phyloP scores from a whole-genome alignment of 2,888 invertebrate genomes.

The Drosophila colorata region DNA sequence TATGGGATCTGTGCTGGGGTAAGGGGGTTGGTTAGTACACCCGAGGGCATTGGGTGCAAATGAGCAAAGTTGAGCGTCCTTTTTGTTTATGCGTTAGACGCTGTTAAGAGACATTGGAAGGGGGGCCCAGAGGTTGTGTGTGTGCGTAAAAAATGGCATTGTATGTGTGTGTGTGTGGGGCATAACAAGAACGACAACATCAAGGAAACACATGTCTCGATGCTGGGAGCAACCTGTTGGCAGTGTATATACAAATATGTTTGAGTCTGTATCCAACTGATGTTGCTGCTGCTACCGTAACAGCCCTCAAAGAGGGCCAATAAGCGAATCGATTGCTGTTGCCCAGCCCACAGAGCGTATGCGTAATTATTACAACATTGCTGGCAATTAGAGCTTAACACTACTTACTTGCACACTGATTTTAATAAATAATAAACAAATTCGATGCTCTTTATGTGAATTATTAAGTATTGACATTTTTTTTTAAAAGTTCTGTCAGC shows the following conservation, averaged over 20 bases:
- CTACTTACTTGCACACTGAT: neutral
- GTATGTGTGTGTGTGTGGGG: constrained; percentile 16
- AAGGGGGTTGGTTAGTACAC: constrained; percentile 34
- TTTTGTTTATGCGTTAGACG: constrained; percentile 61
- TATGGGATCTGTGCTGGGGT: neutral
- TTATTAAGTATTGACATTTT: neutral
- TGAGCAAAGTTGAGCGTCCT: constrained; percentile 63
- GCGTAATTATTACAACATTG: constrained; percentile 34
- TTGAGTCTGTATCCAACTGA: constrained; percentile 4
- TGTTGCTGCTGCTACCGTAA: constrained; percentile 5
- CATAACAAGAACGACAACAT: constrained; percentile 16
- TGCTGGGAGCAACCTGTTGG: constrained; percentile 70
- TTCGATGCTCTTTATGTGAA: no score
- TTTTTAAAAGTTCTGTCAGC: no score
- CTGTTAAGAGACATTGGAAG: constrained; percentile 37
- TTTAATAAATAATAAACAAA: neutral
- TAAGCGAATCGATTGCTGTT: neutral
- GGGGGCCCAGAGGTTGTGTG: constrained; percentile 23
- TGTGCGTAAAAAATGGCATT: constrained; percentile 13
- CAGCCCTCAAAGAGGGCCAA: constrained; percentile 7
- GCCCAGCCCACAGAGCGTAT: neutral
- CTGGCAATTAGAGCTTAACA: neutral
- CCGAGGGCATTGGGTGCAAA: constrained; percentile 66
- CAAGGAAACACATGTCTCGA: constrained; percentile 52
- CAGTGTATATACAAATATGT: constrained; percentile 40